Conservation (phyloP, 2,113 vertebrate species). For the Rattus rattus region DNA sequence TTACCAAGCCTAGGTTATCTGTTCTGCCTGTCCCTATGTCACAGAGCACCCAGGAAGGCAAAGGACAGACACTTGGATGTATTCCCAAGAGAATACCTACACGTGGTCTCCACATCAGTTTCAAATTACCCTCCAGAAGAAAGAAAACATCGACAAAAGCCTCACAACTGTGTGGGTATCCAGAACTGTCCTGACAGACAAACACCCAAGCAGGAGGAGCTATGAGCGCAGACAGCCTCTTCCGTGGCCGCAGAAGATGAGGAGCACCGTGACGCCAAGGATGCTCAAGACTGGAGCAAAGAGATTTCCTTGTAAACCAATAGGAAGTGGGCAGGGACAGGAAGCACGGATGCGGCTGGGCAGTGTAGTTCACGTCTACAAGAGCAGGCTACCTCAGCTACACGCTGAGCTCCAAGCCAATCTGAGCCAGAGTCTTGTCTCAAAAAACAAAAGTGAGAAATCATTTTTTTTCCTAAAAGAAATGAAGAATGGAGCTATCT, state of each 20-base stretch:
- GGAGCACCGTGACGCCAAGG: fast-evolving
- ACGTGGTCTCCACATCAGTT: not conserved
- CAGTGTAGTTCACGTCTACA: not conserved
- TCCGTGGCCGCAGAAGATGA: not conserved
- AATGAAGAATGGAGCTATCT: not conserved
- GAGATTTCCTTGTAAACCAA: not conserved
- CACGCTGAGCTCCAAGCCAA: not conserved
- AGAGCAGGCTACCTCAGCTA: not conserved
- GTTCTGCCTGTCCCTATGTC: not conserved
- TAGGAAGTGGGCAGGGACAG: not conserved
- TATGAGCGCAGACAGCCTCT: not conserved
- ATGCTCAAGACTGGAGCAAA: fast-evolving
- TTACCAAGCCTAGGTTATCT: not conserved
- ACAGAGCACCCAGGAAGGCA: not conserved
- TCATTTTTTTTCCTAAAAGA: not conserved
- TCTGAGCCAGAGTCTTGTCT: not conserved
- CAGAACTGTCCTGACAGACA: not conserved
- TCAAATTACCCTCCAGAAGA: not conserved
- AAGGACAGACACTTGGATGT: not conserved
- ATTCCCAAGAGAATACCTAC: not conserved
- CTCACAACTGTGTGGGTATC: not conserved
- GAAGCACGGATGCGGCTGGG: not conserved
- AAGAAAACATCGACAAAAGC: not conserved
- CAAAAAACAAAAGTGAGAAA: not conserved
- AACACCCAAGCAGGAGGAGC: not conserved